A percentile compares a stretch with the other conserved stretches of the same genome.
phyloP scores from a whole-genome alignment of 2,797 vertebrate species.

The Sebastes taczanowskii region DNA sequence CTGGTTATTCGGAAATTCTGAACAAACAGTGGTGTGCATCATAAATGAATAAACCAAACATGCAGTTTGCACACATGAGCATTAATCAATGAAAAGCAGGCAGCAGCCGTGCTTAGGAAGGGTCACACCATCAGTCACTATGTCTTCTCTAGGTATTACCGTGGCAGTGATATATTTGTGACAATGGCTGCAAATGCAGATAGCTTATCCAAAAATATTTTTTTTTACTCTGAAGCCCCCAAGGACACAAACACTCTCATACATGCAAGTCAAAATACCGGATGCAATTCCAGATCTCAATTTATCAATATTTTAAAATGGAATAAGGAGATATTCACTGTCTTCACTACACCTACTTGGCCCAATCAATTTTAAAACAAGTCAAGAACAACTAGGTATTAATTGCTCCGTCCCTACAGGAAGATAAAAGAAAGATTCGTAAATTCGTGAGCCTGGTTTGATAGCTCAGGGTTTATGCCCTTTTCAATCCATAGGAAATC shows the following conservation, averaged over 20 bases:
- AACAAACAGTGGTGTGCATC: background rate
- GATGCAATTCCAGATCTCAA: background rate
- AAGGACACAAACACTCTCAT: background rate
- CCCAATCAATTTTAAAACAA: background rate
- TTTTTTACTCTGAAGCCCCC: background rate
- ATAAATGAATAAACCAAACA: constrained; percentile 15
- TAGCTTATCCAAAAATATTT: background rate
- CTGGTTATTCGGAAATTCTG: background rate
- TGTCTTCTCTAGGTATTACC: background rate
- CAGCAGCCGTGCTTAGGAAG: background rate
- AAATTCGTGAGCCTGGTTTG: no score
- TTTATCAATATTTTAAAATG: background rate
- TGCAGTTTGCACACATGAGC: background rate
- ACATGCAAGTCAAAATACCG: background rate
- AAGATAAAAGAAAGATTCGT: background rate
- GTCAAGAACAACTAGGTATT: background rate
- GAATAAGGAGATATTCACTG: background rate
- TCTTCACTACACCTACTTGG: background rate
- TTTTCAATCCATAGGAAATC: no score
- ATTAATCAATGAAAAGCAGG: constrained; percentile 32
- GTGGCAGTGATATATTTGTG: background rate
- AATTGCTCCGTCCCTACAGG: background rate
- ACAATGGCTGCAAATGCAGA: background rate
- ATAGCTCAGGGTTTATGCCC: no score
- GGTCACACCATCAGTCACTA: constrained; percentile 1